Evolutionary conservation across 2,888 invertebrate genomes (phyloP), one percentile per base, ranked within the genome.

Genomic region (Candidula unifasciata): DNA sequence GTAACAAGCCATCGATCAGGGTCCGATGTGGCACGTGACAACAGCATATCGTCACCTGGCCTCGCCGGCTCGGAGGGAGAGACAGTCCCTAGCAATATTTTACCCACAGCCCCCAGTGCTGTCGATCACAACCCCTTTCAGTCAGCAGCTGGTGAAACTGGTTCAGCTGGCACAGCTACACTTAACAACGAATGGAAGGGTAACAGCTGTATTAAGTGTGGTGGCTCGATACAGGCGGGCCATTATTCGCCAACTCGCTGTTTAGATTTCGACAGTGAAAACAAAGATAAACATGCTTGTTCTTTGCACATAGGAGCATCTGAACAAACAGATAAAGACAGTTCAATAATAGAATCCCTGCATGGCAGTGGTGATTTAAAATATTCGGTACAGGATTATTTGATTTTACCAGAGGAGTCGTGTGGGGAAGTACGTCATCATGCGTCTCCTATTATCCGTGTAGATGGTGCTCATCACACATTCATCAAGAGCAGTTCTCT

Each of bases 41-140:
- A 52, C 44, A 33, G 37, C 66, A 30, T 8, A 30, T 33, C 44
- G 3, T 52, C 66, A 79, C 79, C 68, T 79, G 79, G 33, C 18
- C 66, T n/a, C 3, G 57, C 64, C 16, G 13, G 37, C 35, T 64
- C n/a, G 2, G 44, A 68, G 68, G 24, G 44, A 16, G 27, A 18
- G 44, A 44, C 79, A 10, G 27, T 16, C 10, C 27, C 52, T 18
- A n/a, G 74, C 52, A 54, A 33, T 33, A 64, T 37, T 37, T n/a
- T 16, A 37, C 16, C 78, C 60, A 60, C 78, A 37, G 24, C n/a
- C 78, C 60, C 37, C 27, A 24, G 37, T n/a, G 18, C 30, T 33
- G 74, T 54, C 74, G 54, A 30, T 30, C 74, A 30, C 54, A 30
- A 54, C 74, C 74, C 52, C 8, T 74, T 74, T 30, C 74, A 54